Conservation (phyloP, 2,113 vertebrate species). For the Pogonocichla stellata region DNA sequence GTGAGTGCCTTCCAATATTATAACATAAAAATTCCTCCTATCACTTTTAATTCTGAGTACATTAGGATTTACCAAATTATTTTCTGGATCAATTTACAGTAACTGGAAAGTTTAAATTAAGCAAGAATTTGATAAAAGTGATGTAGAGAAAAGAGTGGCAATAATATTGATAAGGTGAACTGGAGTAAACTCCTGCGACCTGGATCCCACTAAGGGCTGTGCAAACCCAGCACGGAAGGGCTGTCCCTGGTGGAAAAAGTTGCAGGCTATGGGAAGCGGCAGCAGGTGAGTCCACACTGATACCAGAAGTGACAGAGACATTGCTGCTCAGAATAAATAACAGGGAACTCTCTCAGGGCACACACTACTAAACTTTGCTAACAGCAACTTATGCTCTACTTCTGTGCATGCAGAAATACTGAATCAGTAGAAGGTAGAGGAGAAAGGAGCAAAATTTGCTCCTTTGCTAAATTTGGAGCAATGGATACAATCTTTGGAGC, state of each 20-base stretch:
- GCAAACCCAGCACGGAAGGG: not conserved
- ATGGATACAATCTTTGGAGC: not conserved
- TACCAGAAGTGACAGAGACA: not conserved
- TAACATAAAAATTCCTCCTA: not conserved
- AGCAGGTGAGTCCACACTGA: not conserved
- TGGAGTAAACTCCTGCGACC: not conserved
- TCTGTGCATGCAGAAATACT: not conserved
- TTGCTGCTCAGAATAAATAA: not conserved
- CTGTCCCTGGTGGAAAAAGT: not conserved
- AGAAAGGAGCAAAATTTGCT: not conserved
- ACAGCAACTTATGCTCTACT: accelerated
- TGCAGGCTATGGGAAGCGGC: not conserved
- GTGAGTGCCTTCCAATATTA: not conserved
- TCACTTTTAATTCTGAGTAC: not conserved
- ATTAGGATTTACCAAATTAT: not conserved
- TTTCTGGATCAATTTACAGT: not conserved
- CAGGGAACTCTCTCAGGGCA: not conserved
- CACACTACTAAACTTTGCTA: not conserved
- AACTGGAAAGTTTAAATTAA: not conserved
- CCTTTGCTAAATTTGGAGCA: not conserved
- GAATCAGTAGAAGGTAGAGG: not conserved
- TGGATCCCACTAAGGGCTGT: not conserved
- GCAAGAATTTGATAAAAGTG: not conserved
- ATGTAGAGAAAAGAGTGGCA: not conserved
- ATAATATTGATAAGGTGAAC: not conserved